These are phyloP conservation scores for Chiloscyllium punctatum DNA, from an alignment of 2,797 vertebrate species.

Conservation along the genomic window DNA sequence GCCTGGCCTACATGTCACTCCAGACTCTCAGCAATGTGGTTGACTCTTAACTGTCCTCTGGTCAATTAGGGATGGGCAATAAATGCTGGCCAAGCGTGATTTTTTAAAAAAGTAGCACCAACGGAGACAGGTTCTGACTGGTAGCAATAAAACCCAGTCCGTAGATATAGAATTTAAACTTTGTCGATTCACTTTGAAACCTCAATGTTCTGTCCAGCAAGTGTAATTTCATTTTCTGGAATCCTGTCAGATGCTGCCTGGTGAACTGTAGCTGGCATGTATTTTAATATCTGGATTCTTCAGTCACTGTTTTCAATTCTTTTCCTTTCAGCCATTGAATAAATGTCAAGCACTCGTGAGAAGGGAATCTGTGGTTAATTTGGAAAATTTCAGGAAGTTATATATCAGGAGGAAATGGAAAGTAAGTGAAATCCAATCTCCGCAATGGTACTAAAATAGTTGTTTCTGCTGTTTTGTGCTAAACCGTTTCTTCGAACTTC, in stretches of 20 bases:
- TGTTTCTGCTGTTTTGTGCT: not conserved
- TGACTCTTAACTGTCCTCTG: too few relatives aligned
- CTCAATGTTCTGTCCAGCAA: not conserved
- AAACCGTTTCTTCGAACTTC: not conserved
- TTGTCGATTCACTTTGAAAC: not conserved
- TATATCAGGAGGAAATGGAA: conserved; percentile 86
- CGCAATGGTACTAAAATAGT: not conserved
- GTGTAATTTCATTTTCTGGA: not conserved
- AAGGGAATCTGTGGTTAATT: conserved; percentile 79
- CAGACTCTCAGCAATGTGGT: too few relatives aligned
- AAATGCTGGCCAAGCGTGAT: too few relatives aligned
- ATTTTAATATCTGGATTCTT: not conserved
- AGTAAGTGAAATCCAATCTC: conserved; percentile 56
- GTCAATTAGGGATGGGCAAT: too few relatives aligned
- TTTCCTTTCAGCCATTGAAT: conserved; percentile 75
- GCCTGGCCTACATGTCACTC: too few relatives aligned
- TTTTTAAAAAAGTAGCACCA: too few relatives aligned
- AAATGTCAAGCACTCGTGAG: conserved; percentile 79
- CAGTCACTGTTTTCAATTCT: conserved; percentile 34
- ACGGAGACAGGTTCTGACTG: too few relatives aligned
- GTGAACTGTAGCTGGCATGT: not conserved
- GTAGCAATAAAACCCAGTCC: too few relatives aligned
- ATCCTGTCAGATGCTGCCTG: not conserved
- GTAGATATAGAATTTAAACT: not conserved
- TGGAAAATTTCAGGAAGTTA: conserved; percentile 88